Evolutionary conservation across 2,797 vertebrate species (phyloP).

Genomic region (Clarias pachynema): DNA sequence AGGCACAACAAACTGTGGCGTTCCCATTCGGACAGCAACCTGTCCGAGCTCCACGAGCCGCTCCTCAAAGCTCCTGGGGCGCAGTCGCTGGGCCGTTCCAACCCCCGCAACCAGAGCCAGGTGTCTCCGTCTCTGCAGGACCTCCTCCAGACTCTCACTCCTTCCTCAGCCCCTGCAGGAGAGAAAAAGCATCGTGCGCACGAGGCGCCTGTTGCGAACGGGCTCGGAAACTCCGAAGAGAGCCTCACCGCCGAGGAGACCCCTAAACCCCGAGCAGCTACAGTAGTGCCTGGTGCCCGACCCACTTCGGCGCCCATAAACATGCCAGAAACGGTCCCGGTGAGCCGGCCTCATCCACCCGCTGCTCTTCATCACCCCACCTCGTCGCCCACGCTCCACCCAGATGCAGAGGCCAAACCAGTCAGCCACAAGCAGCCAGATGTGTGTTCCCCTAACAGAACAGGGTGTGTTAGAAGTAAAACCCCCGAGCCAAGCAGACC

Average conservation of each 20-base stretch:
- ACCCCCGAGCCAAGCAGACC: slow-evolving; percentile 61
- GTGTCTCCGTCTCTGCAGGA: slow-evolving; percentile 83
- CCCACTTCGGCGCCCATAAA: slow-evolving; percentile 69
- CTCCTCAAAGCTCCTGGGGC: slow-evolving; percentile 68
- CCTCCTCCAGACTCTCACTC: slow-evolving; percentile 79
- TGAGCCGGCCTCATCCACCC: slow-evolving; percentile 66
- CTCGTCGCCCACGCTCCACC: slow-evolving; percentile 56
- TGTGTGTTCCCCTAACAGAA: slow-evolving; percentile 52
- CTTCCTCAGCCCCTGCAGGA: slow-evolving; percentile 23
- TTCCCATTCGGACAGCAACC: slow-evolving; percentile 93
- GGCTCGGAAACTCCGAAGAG: slow-evolving; percentile 67
- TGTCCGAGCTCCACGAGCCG: slow-evolving; percentile 87
- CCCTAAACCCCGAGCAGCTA: slow-evolving; percentile 82
- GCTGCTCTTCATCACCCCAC: slow-evolving; percentile 68
- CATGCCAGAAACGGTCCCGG: slow-evolving; percentile 57
- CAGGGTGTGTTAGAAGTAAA: slow-evolving; percentile 39
- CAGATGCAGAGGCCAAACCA: slow-evolving; percentile 70
- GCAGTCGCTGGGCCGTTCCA: slow-evolving; percentile 64
- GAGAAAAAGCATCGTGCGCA: slow-evolving; percentile 19
- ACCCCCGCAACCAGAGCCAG: slow-evolving; percentile 72
- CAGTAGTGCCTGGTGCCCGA: slow-evolving; percentile 79
- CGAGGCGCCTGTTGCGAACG: slow-evolving; percentile 61
- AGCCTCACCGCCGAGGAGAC: slow-evolving; percentile 56
- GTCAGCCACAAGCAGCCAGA: slow-evolving; percentile 50
- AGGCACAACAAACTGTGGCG: slow-evolving; percentile 97